Evolutionary conservation across 2,797 vertebrate species (phyloP), one percentile per base, ranked within the genome.

Genomic region (Galago senegalensis): DNA sequence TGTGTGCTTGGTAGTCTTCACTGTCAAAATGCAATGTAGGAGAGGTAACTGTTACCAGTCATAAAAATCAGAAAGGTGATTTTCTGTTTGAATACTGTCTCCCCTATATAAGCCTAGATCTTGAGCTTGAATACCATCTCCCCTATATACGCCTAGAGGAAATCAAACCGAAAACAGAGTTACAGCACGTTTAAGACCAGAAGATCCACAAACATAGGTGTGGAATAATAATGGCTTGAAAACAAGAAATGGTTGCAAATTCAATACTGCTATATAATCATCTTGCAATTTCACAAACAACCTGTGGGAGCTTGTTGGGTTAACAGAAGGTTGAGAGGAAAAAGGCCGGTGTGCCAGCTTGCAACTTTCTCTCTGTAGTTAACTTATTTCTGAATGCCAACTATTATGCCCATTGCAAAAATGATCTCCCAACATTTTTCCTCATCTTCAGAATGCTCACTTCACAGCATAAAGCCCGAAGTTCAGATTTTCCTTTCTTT

Each of bases 251-350:
- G 65, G 40, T 80, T 96, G 86, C 69, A 95, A 75, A 94, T 87
- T 79, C 63, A 88, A 29, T 75, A 79, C 67, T 89, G 86, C 96
- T 92, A 94, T 95, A 79, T 97, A 98, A 96, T 96, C 96, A 97
- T 79, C 88, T 65, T 87, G 73, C 83, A 91, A 89, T 91, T 96
- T 97, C 95, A 86, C 49, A 91, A 91, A 90, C 93, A 87, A 97
- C 97, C 95, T 97, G 96, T 94, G 87, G 91, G 97, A 96, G 97
- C 97, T 94, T 96, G 96, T 65, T 85, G 91, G 93, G 93, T 91
- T 96, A 95, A 91, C 84, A 87, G 89, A 67, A 88, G 93, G 96
- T 5, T 94, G 91, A 80, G 60, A 89, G 29, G 91, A 93, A 77
- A 49, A 69, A 63, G 65, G 91, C 86, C 82, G 63, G 60, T 1